These are phyloP conservation scores for Brevimyrus niger DNA, from an alignment of 2,113 vertebrate species.

Conservation along the genomic window DNA sequence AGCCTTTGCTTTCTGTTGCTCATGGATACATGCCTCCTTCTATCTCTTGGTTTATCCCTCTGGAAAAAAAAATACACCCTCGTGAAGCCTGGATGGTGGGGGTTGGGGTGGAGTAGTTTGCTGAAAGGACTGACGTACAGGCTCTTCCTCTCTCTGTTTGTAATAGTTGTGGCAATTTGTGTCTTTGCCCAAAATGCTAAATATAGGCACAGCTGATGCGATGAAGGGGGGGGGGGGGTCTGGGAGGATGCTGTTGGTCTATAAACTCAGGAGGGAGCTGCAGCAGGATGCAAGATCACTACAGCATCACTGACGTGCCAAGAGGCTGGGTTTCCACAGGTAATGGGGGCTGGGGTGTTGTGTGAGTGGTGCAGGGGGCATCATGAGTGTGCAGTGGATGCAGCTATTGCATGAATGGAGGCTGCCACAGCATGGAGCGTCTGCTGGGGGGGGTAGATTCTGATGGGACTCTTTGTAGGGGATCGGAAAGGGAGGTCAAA, in stretches of 20 bases:
- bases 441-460: not conserved
- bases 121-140: not conserved
- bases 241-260: slow-evolving; percentile 22
- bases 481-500: not conserved
- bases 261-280: slow-evolving; percentile 30
- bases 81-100: not conserved
- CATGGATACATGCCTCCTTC: not conserved
- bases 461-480: not conserved
- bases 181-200: slow-evolving; percentile 16
- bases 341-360: slow-evolving; percentile 17
- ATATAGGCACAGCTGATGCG: slow-evolving; percentile 2
- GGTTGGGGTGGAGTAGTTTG: not conserved
- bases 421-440: not conserved
- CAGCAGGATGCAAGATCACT: not conserved
- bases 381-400: not conserved
- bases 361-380: not conserved
- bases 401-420: not conserved
- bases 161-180: not conserved
- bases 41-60: not conserved
- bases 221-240: slow-evolving; percentile 43
- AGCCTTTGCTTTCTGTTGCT: not conserved
- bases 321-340: slow-evolving; percentile 27
- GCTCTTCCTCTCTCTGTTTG: not conserved
- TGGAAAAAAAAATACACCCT: not conserved
- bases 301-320: not conserved